A percentile compares a stretch with the other conserved stretches of the same genome.
phyloP scores from a whole-genome alignment of 2,797 vertebrate genomes.

The Spinus olivaceus region DNA sequence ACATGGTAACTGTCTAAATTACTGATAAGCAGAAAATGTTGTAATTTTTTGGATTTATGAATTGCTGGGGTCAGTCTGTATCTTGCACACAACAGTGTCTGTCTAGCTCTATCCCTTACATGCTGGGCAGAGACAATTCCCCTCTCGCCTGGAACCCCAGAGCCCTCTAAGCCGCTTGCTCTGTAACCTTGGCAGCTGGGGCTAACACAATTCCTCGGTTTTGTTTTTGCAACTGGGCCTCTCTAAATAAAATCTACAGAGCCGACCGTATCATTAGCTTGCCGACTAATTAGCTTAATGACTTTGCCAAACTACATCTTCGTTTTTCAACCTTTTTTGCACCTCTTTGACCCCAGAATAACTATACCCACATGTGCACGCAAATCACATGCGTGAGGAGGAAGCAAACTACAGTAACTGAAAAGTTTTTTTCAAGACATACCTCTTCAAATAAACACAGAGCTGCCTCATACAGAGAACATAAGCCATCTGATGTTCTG shows the following conservation, averaged over 20 bases:
- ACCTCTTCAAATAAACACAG: slow-evolving; percentile 96
- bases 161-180: no score
- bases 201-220: no score
- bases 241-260: no score
- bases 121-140: no score
- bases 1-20: not conserved
- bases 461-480: slow-evolving; percentile 93
- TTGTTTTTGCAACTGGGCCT: no score
- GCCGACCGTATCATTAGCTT: not conserved
- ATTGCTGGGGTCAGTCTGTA: no score
- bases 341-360: not conserved
- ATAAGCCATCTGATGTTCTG: slow-evolving; percentile 88
- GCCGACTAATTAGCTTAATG: not conserved
- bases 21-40: no score
- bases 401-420: not conserved
- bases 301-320: not conserved
- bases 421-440: not conserved
- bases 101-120: no score
- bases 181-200: no score
- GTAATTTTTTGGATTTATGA: no score
- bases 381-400: not conserved
- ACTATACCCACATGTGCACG: not conserved
- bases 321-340: not conserved
- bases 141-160: no score
- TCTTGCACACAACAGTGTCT: no score